Conservation (phyloP, 1,140 invertebrate species). For the Spodoptera litura region DNA sequence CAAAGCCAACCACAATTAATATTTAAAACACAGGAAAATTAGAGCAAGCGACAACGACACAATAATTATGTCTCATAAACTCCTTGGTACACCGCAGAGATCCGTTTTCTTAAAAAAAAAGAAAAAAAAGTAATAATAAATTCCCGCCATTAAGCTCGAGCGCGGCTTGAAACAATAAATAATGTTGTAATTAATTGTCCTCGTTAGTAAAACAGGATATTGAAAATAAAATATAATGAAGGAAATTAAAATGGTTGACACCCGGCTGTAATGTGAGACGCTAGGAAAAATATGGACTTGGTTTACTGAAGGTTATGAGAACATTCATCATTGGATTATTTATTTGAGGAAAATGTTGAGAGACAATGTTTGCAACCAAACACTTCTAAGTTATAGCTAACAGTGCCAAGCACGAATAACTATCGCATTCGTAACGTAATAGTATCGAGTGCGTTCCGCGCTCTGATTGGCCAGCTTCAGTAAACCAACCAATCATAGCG, state of each 20-base stretch:
- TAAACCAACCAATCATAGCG: too few relatives aligned
- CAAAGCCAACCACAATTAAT: conserved; percentile 5
- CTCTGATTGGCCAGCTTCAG: too few relatives aligned
- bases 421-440: too few relatives aligned
- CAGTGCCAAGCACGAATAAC: too few relatives aligned
- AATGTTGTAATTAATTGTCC: conserved; percentile 49
- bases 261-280: conserved; percentile 11
- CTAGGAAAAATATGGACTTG: conserved; percentile 8
- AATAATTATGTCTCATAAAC: conserved; percentile 17
- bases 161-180: conserved; percentile 43
- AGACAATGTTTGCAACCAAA: too few relatives aligned
- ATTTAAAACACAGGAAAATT: not conserved
- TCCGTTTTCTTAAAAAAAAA: conserved; percentile 3
- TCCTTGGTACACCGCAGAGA: not conserved
- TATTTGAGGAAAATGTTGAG: too few relatives aligned
- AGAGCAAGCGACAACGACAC: not conserved
- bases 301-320: not conserved
- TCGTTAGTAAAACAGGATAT: conserved; percentile 31
- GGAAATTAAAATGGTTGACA: conserved; percentile 24
- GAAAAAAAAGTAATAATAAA: conserved; percentile 37
- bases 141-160: conserved; percentile 36
- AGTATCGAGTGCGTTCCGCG: too few relatives aligned
- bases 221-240: conserved; percentile 33
- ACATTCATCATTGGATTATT: too few relatives aligned
- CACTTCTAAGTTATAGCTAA: too few relatives aligned